Evolutionary conservation across 2,888 invertebrate genomes (phyloP).

Genomic region (Diarsia mendica): DNA sequence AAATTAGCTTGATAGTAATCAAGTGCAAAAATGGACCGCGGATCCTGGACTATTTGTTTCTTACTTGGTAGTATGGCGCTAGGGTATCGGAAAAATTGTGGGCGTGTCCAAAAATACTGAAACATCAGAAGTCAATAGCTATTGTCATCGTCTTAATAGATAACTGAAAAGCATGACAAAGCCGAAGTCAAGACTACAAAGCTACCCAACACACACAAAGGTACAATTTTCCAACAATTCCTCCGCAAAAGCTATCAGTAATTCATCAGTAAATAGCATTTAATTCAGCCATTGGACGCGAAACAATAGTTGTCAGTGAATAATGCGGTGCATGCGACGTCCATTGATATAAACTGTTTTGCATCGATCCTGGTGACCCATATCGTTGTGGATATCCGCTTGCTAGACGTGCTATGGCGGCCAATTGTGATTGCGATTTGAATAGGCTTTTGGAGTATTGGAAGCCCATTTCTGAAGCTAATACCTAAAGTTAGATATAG

Average conservation of each 20-base stretch:
- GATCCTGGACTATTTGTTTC: too few species aligned
- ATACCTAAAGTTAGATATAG: background rate
- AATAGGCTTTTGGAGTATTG: slow-evolving; percentile 7
- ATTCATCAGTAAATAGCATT: slow-evolving; percentile 61
- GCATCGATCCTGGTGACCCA: slow-evolving; percentile 61
- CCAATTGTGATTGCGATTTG: slow-evolving; percentile 12
- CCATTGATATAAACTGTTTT: slow-evolving; percentile 60
- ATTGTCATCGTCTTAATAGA: too few species aligned
- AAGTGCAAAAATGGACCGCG: too few species aligned
- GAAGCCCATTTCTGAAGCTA: background rate
- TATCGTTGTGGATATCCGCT: slow-evolving; percentile 21
- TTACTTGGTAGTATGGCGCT: too few species aligned
- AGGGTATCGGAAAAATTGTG: too few species aligned
- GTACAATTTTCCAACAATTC: slow-evolving; percentile 33
- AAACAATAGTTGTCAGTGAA: slow-evolving; percentile 59
- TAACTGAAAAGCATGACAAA: background rate
- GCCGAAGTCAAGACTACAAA: background rate
- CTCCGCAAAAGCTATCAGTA: slow-evolving; percentile 58
- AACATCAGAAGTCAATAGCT: too few species aligned
- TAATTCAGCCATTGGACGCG: slow-evolving; percentile 55
- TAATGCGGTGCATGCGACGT: slow-evolving; percentile 53
- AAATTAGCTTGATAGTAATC: too few species aligned
- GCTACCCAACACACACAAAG: slow-evolving; percentile 9
- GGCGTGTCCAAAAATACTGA: too few species aligned
- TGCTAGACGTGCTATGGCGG: slow-evolving; percentile 30